These are phyloP conservation scores for Perithous albicinctus DNA, from an alignment of 2,888 invertebrate genomes.

Conservation along the genomic window DNA sequence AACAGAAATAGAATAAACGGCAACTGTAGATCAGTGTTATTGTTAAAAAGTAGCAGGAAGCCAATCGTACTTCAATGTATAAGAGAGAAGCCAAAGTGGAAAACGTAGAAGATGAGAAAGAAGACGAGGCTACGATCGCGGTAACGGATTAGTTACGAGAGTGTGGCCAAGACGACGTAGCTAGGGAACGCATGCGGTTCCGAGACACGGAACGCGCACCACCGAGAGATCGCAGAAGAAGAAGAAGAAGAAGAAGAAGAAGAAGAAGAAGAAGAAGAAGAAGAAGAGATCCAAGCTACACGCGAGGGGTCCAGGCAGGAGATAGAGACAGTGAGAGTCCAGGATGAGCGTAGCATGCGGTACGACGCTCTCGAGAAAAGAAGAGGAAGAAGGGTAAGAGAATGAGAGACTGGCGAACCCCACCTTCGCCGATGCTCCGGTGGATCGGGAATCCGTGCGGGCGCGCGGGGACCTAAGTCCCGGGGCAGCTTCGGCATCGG, in stretches of 20 bases:
- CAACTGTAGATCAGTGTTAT: neutral
- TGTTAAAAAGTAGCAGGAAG: neutral
- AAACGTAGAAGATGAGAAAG: conserved; percentile 62
- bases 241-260: no score
- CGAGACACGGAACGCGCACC: conserved; percentile 19
- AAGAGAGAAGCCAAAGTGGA: conserved; percentile 54
- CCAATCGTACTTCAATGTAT: neutral
- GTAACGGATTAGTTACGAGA: conserved; percentile 83
- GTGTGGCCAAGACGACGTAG: conserved; percentile 75
- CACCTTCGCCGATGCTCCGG: conserved; percentile 57
- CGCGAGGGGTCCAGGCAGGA: conserved; percentile 5
- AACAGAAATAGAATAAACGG: neutral
- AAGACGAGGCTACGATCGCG: conserved; percentile 76
- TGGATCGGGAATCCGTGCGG: conserved; percentile 48
- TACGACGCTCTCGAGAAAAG: conserved; percentile 37
- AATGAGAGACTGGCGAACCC: conserved; percentile 50
- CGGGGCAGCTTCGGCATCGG: conserved; percentile 41
- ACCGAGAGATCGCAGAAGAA: conserved; percentile 42
- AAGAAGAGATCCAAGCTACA: conserved; percentile 28
- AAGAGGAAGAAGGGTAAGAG: conserved; percentile 14
- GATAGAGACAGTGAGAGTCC: conserved; percentile 34
- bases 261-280: no score
- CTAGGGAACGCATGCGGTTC: conserved; percentile 36
- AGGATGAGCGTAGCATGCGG: conserved; percentile 45
- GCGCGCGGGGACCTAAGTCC: conserved; percentile 29